These are phyloP conservation scores for Drusus annulatus DNA, from an alignment of 1,140 invertebrate genomes.

Conservation along the genomic window DNA sequence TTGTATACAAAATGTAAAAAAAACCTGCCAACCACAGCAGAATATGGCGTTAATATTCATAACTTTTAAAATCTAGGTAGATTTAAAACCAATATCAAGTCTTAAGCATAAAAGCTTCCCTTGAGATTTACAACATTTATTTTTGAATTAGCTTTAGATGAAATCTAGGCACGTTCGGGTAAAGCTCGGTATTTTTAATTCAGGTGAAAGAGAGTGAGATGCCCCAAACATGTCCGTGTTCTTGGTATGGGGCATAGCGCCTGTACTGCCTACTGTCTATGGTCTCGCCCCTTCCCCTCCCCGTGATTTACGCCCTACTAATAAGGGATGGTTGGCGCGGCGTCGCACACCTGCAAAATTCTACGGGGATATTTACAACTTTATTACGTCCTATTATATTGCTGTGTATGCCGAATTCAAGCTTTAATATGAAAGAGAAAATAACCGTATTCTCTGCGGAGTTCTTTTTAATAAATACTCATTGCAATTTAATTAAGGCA, in stretches of 20 bases:
- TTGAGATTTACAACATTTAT: too few relatives aligned
- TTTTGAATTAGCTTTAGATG: neutral
- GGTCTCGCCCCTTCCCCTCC: neutral
- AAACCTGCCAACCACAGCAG: too few relatives aligned
- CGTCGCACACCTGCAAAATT: slow-evolving; percentile 2
- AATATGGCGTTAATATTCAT: too few relatives aligned
- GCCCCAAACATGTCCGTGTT: slow-evolving; percentile 7
- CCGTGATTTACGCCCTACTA: slow-evolving; percentile 23
- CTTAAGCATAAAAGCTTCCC: too few relatives aligned
- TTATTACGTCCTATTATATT: slow-evolving; percentile 19
- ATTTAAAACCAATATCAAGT: too few relatives aligned
- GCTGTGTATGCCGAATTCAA: neutral
- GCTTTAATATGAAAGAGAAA: neutral
- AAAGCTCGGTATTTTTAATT: slow-evolving; percentile 21
- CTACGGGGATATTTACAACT: slow-evolving; percentile 9
- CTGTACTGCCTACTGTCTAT: too few relatives aligned
- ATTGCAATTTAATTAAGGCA: slow-evolving; percentile 18
- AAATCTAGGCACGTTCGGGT: neutral
- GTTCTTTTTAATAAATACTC: slow-evolving; percentile 6
- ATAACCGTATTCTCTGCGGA: neutral
- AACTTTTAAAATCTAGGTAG: too few relatives aligned
- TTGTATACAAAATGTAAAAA: too few relatives aligned
- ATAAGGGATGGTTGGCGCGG: neutral
- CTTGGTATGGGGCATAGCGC: too few relatives aligned
- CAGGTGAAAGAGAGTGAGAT: neutral